These are phyloP conservation scores for Perca fluviatilis DNA, from an alignment of 2,113 vertebrate genomes.

Conservation along the genomic window DNA sequence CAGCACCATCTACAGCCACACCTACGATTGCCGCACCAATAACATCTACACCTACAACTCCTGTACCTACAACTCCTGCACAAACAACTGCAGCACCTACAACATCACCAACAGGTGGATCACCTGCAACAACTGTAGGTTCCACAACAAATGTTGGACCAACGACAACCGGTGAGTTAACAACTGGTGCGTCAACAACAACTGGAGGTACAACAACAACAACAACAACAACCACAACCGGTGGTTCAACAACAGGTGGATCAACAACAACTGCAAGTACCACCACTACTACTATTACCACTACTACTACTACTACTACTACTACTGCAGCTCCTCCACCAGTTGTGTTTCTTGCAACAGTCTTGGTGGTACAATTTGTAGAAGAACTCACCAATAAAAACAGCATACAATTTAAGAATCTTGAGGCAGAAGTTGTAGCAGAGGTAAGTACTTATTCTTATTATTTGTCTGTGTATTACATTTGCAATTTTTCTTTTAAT, in stretches of 20 bases:
- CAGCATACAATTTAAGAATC: neutral
- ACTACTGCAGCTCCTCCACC: neutral
- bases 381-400: neutral
- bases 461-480: too few relatives aligned
- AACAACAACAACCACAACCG: neutral
- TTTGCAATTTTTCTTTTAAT: neutral
- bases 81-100: too few relatives aligned
- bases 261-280: neutral
- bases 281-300: too few relatives aligned
- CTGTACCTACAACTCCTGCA: too few relatives aligned
- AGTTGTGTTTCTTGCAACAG: neutral
- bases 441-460: conserved; percentile 22
- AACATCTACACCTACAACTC: too few relatives aligned
- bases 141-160: neutral
- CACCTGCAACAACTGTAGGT: neutral
- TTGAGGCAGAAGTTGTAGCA: neutral
- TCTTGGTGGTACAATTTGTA: neutral
- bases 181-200: neutral
- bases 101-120: neutral
- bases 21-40: too few relatives aligned
- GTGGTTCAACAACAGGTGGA: neutral
- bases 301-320: too few relatives aligned
- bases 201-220: neutral
- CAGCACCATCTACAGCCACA: too few relatives aligned
- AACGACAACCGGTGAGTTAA: neutral